Base-by-base conservation (phyloP, 2,113 vertebrate species). In the Harpagus bidentatus region DNA sequence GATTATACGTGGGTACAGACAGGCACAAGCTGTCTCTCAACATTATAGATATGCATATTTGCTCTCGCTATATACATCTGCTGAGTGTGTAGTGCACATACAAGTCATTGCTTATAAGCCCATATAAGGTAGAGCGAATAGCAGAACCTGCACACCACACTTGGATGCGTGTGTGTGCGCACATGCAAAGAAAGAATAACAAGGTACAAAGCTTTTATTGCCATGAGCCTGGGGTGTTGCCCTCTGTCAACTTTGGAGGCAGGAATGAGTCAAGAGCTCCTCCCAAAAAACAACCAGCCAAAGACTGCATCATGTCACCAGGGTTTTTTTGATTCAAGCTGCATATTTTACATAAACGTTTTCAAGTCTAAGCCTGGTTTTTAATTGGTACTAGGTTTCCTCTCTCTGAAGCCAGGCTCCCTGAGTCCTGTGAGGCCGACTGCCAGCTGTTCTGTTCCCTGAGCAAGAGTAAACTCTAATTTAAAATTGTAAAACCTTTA, bases 401-500 rank as follows among this genome's bases (percentile, higher is more conserved):
- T 84, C 80, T 96, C 76, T 92, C 50, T 79, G 88, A 96, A 96
- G 88, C 59, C 90, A 82, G 86, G 82, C 80, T 95, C 73, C 69
- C 28, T 4, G 69, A 59, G 84, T 79, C 91, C 87, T 94, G 40
- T 69, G 92, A 96, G 92, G 88, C 90, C 19, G 50, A 56, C 92
- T 96, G 65, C 92, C 92, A 95, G 91, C 81, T 96, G 95, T 83
- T 95, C 83, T 86, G 67, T 84, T 93, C 95, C 94, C 86, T 94
- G 80, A 89, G 89, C 80, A 93, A 95, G 81, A 86, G 70, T 59
- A 93, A 97, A 96, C 72, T 86, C 88, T 77, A 55, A 93, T 95
- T 93, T 84, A 89, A 92, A 89, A 84, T 40, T 90, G 50, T 82
- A 56, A 94, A 92, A 89, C 83, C 92, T 89, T 93, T 91, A 62